Base-by-base conservation (phyloP, 2,113 vertebrate genomes). In the Circaetus cinerascens region DNA sequence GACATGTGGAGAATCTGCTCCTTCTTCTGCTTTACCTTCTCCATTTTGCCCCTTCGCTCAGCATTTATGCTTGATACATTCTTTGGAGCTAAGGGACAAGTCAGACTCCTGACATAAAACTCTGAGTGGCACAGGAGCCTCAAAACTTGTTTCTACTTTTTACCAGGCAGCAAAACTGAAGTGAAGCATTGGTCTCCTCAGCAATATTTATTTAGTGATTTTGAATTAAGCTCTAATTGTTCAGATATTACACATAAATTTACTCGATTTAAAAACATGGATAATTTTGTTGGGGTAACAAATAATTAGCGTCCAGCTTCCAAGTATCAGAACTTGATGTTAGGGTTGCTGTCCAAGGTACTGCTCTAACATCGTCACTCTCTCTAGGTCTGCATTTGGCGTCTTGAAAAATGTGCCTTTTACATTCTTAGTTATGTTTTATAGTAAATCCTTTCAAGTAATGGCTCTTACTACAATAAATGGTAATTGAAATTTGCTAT, bases 191-290 rank as follows among this genome's bases (percentile, higher is more conserved):
- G 4, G 29, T 50, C 9, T 72, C 22, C 77, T 90, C 91, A 88
- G 92, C 81, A 63, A 32, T 91, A 79, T 67, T 94, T 93, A 86
- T 59, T 85, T 96, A 87, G 71, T 62, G 85, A 62, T 73, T 91
- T 86, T 93, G 64, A 93, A 78, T 94, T 95, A 90, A 83, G 60
- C 67, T 91, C 43, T 91, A 36, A n/a, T 38, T 78, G 46, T 91
- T 91, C 36, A 90, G 62, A 43, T 94, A 59, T 55, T 87, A 78
- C 95, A 95, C 69, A 45, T 29, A 95, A 73, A 94, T 94, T 93
- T 94, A 86, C 50, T 93, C 14, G 18, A 91, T 84, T 82, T 76
- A 13, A 77, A 97, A 74, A 11, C 32, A 34, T 18, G n/a, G 38
- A 13, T 80, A 56, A 81, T 32, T 14, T 15, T 84, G 90, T 67